phyloP scores from a whole-genome alignment of 2,113 vertebrate genomes.

The Cyanoderma ruficeps region DNA sequence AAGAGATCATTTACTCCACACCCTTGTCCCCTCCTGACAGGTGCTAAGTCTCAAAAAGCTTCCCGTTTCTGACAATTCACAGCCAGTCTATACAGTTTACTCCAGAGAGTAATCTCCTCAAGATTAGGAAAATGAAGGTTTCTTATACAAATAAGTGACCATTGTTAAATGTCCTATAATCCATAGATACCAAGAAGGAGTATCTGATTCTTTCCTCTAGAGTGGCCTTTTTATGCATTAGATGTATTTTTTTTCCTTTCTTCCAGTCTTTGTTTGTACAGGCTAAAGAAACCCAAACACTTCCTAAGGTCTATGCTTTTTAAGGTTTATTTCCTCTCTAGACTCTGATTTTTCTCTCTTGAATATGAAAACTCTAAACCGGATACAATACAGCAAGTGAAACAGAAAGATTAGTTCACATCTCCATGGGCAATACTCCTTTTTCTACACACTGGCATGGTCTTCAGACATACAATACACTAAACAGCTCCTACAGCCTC shows the following conservation, averaged over 20 bases:
- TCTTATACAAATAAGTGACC: not conserved
- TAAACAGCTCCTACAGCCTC: not conserved
- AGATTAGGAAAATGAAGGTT: not conserved
- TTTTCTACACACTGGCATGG: not conserved
- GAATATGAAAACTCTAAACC: not conserved
- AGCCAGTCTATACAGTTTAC: not conserved
- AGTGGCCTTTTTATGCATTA: not conserved
- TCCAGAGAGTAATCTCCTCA: not conserved
- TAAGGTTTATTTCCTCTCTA: not conserved
- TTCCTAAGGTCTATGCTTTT: not conserved
- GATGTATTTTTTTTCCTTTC: not conserved
- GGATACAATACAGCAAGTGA: not conserved
- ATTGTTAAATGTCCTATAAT: not conserved
- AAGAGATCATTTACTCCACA: not conserved
- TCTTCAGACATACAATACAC: not conserved
- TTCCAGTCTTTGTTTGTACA: not conserved
- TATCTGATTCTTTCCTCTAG: not conserved
- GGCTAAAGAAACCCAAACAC: not conserved
- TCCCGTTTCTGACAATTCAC: not conserved
- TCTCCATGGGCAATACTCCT: not conserved
- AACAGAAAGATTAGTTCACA: not conserved
- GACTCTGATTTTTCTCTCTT: not conserved
- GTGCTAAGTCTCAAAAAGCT: not conserved
- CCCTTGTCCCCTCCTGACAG: not conserved
- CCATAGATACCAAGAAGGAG: not conserved